Evolutionary conservation across 1,140 invertebrate genomes (phyloP).

Genomic region (Vanessa atalanta): DNA sequence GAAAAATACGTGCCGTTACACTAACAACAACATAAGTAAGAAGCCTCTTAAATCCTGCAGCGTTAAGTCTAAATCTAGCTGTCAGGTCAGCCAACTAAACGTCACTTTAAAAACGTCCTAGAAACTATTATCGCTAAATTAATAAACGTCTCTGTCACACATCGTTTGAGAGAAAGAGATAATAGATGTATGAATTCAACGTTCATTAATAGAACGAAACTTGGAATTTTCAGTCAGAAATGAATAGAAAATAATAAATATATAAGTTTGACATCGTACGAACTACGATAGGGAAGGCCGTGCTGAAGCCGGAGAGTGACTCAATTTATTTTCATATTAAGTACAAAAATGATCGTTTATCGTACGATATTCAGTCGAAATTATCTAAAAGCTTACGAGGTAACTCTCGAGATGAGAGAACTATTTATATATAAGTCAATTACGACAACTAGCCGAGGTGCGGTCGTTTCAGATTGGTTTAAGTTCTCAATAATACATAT

Average conservation of each 20-base stretch:
- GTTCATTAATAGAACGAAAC: neutral
- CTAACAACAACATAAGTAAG: conserved; percentile 33
- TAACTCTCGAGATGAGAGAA: no score
- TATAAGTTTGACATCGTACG: neutral
- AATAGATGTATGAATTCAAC: neutral
- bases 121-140: neutral
- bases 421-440: neutral
- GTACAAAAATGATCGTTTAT: conserved; percentile 1
- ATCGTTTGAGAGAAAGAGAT: neutral
- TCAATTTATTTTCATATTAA: neutral
- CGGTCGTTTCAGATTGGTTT: neutral
- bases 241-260: neutral
- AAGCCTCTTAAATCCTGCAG: conserved; percentile 18
- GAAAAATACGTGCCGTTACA: conserved; percentile 39
- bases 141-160: neutral
- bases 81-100: conserved; percentile 3
- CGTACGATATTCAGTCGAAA: conserved; percentile 18
- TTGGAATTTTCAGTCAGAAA: conserved; percentile 11
- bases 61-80: neutral
- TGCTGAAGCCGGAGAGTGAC: conserved; percentile 6
- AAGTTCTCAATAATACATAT: no score
- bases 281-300: conserved; percentile 1
- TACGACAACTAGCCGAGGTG: neutral
- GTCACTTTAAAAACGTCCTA: conserved; percentile 2
- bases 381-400: conserved; percentile 6